Evolutionary conservation across 2,888 invertebrate genomes (phyloP), one percentile per base, ranked within the genome.

Genomic region (Dermolepida albohirtum): DNA sequence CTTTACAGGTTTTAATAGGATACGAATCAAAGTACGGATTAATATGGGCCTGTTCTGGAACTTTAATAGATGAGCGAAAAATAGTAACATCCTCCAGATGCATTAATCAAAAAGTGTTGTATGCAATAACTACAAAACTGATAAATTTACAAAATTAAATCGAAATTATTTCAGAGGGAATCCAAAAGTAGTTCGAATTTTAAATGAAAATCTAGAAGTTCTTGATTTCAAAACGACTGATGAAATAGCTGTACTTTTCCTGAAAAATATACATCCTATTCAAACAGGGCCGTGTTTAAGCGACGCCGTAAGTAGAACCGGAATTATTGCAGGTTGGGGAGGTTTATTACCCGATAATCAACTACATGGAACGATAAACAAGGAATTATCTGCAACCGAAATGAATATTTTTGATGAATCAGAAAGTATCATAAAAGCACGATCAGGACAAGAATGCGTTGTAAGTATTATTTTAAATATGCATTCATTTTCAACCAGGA

Each of bases 1-100:
- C 34, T 1, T 65, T 55, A 0, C n/a, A 65, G 65, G 65, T 44
- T 29, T 12, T 52, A 47, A 40, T 65, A n/a, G 65, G 65, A 10
- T 65, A 52, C 10, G 11, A 34, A 29, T 27, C 12, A 11, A 16
- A 16, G 17, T 22, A 16, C 5, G 51, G 50, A 6, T 16, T 12
- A 7, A 17, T 39, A 11, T 64, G 64, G 64, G 43, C 12, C n/a
- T 64, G 64, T 41, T 17, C 51, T 0, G 64, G 64, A 22, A 40
- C 12, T 43, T 27, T 64, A 27, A 12, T 22, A 22, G 41, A n/a
- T 55, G 22, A 11, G 12, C 16, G 16, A 5, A 17, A 41, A 41
- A 22, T 55, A 22, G 2, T 55, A 17, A 55, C 55, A 17, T 17
- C 41, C 12, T 17, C 16, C 7, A 1, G 1, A 22, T 55, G 55